phyloP scores from a whole-genome alignment of 2,113 vertebrate genomes.

The Oncorhynchus mykiss region DNA sequence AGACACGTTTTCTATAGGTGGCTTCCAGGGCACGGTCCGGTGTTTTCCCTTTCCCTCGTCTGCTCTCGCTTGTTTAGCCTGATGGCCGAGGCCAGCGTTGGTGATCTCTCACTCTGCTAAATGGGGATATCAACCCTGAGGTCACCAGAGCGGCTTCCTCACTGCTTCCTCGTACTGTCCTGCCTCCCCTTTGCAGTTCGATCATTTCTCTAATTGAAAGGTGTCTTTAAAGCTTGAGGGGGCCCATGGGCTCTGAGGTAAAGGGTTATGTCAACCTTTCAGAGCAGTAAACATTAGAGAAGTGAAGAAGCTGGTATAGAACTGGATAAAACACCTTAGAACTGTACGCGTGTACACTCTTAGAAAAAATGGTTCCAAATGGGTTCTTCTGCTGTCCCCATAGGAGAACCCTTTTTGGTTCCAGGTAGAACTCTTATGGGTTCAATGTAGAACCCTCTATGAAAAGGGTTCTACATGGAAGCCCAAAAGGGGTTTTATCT shows the following conservation, averaged over 20 bases:
- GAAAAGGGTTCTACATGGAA: too few relatives aligned
- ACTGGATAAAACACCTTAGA: too few relatives aligned
- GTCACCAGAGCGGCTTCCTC: conserved; percentile 43
- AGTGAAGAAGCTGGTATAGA: conserved; percentile 11
- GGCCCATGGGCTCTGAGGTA: conserved; percentile 43
- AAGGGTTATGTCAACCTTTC: conserved; percentile 45
- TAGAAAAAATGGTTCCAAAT: too few relatives aligned
- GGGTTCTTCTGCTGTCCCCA: too few relatives aligned
- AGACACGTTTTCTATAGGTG: conserved; percentile 25
- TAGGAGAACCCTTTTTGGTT: too few relatives aligned
- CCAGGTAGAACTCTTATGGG: too few relatives aligned
- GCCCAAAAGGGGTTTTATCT: too few relatives aligned
- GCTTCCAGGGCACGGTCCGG: conserved; percentile 24
- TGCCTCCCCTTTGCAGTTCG: conserved; percentile 40
- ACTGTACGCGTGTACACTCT: too few relatives aligned
- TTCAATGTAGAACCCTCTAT: too few relatives aligned
- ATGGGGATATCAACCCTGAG: conserved; percentile 36
- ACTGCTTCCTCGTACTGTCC: conserved; percentile 49
- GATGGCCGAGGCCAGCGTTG: conserved; percentile 26
- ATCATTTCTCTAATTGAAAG: conserved; percentile 49
- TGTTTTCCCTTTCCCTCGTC: conserved; percentile 32
- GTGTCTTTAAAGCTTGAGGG: conserved; percentile 48
- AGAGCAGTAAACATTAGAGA: conserved; percentile 52
- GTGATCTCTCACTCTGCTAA: conserved; percentile 40
- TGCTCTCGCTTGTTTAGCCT: conserved; percentile 51